A percentile compares a stretch with the other conserved stretches of the same genome.
Conservation (phyloP, 2,888 invertebrate species). For the Hirtodrosophila alboralis region DNA sequence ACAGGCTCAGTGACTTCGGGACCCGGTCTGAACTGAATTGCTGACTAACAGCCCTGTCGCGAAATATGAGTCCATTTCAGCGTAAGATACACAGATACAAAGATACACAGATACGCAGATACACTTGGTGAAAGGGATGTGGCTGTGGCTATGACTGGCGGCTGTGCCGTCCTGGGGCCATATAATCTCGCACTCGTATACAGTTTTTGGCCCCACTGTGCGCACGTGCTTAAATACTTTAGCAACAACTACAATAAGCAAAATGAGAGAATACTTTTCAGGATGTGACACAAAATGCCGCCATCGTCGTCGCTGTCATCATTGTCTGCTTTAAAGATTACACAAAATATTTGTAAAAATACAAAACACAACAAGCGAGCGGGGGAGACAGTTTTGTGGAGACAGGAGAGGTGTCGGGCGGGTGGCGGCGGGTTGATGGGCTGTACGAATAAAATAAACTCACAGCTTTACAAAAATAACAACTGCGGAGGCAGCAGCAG, state of each 20-base stretch:
- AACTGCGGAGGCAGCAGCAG: slow-evolving; percentile 73
- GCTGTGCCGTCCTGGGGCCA: slow-evolving; percentile 9
- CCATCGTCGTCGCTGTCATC: slow-evolving; percentile 79
- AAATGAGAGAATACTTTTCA: slow-evolving; percentile 61
- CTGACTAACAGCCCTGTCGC: slow-evolving; percentile 81
- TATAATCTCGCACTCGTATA: slow-evolving; percentile 22
- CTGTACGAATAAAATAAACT: slow-evolving; percentile 62
- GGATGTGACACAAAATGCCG: slow-evolving; percentile 81
- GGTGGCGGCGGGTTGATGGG: neutral
- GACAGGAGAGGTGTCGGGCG: neutral
- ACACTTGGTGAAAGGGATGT: slow-evolving; percentile 48
- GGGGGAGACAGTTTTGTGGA: too few species aligned
- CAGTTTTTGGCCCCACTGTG: slow-evolving; percentile 59
- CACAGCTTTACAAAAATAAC: slow-evolving; percentile 77
- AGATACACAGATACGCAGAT: slow-evolving; percentile 23
- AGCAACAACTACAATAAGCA: slow-evolving; percentile 35
- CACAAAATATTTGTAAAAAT: slow-evolving; percentile 77
- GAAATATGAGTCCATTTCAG: slow-evolving; percentile 78
- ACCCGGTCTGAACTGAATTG: slow-evolving; percentile 66
- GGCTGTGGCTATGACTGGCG: slow-evolving; percentile 33
- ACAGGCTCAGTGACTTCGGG: slow-evolving; percentile 75
- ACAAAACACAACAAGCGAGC: slow-evolving; percentile 67
- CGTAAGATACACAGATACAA: slow-evolving; percentile 56
- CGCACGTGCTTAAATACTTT: slow-evolving; percentile 78
- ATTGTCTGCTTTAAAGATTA: slow-evolving; percentile 82